Base-by-base conservation (phyloP, 2,113 vertebrate genomes). In the Epinephelus moara region DNA sequence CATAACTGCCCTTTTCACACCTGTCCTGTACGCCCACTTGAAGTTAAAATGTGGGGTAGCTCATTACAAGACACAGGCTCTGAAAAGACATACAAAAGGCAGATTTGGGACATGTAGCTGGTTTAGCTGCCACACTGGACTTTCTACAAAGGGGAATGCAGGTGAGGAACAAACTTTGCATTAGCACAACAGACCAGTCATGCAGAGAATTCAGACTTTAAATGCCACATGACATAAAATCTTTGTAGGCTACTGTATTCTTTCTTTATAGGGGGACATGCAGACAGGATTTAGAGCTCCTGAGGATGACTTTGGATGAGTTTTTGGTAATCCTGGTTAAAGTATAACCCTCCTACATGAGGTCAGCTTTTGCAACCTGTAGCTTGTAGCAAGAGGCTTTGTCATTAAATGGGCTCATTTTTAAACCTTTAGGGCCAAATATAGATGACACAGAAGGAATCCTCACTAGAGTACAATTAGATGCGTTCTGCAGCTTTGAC, bases 401-500 rank as follows among this genome's bases (percentile, higher is more conserved):
- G 14, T 17, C 12, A 30, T 33, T 6, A 33, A 61, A 23, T 10
- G 11, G 42, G 42, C 42, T 61, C 0, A 6, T 62, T 18, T 62
- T 23, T 23, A 62, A 50, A 49, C 18, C 4, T 59, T 30, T 33
- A 15, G 18, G 18, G 15, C 18, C 57, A 74, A 23, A 53, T 55
- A 55, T 19, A 19, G 33, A 6, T 19, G 21, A 4, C 25, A 19
- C 55, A 12, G 2, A 73, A 25, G 7, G 27, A 69, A 74, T 59
- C 33, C 45, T 59, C 42, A 17, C 2, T 40, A 45, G 11, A 2
- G 27, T 18, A 63, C 23, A 73, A 70, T 70, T 21, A 30, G 19
- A 45, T 85, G 4, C 42, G 55, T 61, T 30, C 63, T 68, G 70
- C 42, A 49, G 27, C 74, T 64, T 15, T 59, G 61, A 71, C 57